A percentile compares a stretch with the other conserved stretches of the same genome.
Conservation (phyloP, 2,113 vertebrate genomes). For the Bolborhynchus lineola region DNA sequence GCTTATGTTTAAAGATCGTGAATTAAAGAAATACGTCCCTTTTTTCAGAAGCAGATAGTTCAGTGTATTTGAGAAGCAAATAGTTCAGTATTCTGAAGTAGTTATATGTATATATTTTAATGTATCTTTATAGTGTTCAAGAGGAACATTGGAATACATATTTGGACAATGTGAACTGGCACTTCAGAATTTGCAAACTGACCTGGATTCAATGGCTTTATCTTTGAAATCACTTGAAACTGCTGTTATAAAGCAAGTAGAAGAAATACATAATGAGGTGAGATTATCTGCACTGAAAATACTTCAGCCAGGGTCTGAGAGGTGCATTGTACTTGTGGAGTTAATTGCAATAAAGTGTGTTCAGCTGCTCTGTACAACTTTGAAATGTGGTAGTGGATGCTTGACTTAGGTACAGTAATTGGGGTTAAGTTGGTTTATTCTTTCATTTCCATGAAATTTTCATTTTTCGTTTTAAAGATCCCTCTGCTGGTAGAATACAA, state of each 20-base stretch:
- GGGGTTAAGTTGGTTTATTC: neutral
- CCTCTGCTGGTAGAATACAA: conserved; percentile 9
- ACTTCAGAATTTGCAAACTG: conserved; percentile 82
- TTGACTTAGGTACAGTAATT: neutral
- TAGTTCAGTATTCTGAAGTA: neutral
- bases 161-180: conserved; percentile 82
- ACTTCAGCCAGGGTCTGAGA: neutral
- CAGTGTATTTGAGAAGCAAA: neutral
- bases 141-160: conserved; percentile 91
- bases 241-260: conserved; percentile 80
- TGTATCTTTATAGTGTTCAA: conserved; percentile 80
- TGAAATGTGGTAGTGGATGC: neutral
- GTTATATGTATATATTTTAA: neutral
- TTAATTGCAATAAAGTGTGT: neutral
- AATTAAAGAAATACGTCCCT: neutral
- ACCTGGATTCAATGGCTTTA: conserved; percentile 67
- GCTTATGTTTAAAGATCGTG: neutral
- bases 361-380: neutral
- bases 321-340: neutral
- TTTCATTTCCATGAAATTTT: neutral
- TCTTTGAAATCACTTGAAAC: conserved; percentile 82
- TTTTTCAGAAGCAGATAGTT: neutral
- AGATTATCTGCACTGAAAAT: neutral
- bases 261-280: conserved; percentile 98
- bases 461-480: neutral